Evolutionary conservation across 2,113 vertebrate genomes (phyloP), one percentile per base, ranked within the genome.

Genomic region (Tetraodon nigroviridis): DNA sequence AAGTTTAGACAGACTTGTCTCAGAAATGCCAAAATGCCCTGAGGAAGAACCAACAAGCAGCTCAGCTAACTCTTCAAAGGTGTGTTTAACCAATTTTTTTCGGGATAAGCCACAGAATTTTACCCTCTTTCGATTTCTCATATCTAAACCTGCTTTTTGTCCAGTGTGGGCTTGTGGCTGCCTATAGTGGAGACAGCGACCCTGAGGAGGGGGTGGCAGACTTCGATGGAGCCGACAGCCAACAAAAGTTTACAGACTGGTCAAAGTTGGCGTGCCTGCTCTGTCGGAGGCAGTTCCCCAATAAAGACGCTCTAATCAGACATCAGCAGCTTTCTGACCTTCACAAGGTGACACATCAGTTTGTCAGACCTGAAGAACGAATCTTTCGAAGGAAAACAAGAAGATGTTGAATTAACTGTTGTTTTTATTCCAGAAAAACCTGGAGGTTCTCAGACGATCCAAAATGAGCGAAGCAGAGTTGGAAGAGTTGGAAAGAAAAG

Each of bases 311-410:
- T 51, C 84, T 99, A 17, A 71, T 95, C 61, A 86, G 96, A 63
- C 97, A 99, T 76, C 96, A 99, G 74, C 97, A 99, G 68, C 92
- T 99, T 17, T 99, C 97, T 0, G 97, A 99, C 67, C 88, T 99
- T 12, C 97, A 99, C 87, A 99, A 98, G 95, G 97, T 98, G 90
- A 55, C 1, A 7, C 4, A 2, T 12, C 24, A 2, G 29, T 13
- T 4, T 55, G 40, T 54, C 7, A 48, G 8, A 15, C 3, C 6
- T 13, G 4, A 52, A 29, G 8, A 20, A 0, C 6, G 1, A 6
- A 42, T n/a, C 7, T 20, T 7, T 4, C 46, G 21, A 11, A 18
- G 11, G 1, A 44, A 6, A 46, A 14, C 14, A 32, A 27, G 41
- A 15, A 1, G 13, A n/a, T 0, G n/a, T 14, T 14, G 8, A 19